A percentile compares a stretch with the other conserved stretches of the same genome.
Evolutionary conservation across 2,797 vertebrate species (phyloP).

Genomic region (Sebastes iracundus): DNA sequence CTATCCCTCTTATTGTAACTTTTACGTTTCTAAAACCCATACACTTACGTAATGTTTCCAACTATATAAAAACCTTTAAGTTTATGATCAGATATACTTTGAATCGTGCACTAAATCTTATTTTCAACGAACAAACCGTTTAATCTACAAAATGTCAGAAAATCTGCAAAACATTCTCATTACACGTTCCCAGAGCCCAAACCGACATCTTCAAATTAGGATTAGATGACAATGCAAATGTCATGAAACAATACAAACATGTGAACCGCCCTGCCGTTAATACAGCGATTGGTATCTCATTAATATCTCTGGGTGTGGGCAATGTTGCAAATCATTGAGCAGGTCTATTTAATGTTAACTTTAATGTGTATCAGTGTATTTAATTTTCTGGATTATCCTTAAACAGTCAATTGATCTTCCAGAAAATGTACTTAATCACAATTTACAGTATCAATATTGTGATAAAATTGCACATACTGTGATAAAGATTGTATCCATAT

Average conservation of each 20-base stretch:
- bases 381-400: too few relatives aligned
- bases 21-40: neutral
- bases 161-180: neutral
- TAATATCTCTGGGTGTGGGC: neutral
- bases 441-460: too few relatives aligned
- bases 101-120: neutral
- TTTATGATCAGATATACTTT: neutral
- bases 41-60: neutral
- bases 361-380: too few relatives aligned
- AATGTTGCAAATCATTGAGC: neutral
- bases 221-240: neutral
- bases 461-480: too few relatives aligned
- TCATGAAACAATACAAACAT: neutral
- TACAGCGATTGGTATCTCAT: neutral
- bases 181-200: neutral
- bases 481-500: too few relatives aligned
- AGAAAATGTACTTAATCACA: too few relatives aligned
- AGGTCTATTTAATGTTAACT: neutral
- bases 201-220: neutral
- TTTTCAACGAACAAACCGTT: neutral
- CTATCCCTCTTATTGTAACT: neutral
- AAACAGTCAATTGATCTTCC: too few relatives aligned
- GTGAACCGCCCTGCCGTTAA: neutral
- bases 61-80: neutral
- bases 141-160: neutral